A percentile compares a stretch with the other conserved stretches of the same genome.
Conservation (phyloP, 2,888 invertebrate genomes). For the Sthenelais limicola region DNA sequence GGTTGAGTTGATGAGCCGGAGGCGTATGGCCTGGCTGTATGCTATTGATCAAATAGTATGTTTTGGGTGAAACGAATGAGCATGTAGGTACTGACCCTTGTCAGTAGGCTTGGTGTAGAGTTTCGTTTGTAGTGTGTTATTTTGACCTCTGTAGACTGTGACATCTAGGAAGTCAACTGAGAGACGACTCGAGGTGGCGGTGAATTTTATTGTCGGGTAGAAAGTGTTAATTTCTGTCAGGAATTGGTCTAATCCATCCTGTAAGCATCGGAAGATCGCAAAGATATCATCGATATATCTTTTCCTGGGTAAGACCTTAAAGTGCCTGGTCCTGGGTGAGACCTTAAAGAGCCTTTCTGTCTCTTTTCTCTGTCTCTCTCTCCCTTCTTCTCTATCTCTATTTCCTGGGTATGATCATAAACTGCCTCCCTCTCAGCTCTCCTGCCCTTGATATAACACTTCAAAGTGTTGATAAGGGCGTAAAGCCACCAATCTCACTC, state of each 20-base stretch:
- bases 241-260: not conserved
- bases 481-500: too few species aligned
- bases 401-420: too few species aligned
- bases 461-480: too few species aligned
- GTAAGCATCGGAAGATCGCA: not conserved
- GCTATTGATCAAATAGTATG: not conserved
- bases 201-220: conserved; percentile 5
- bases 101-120: conserved; percentile 6
- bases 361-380: too few species aligned
- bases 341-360: too few species aligned
- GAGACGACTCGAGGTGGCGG: not conserved
- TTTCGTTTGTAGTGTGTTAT: conserved; percentile 1
- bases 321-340: too few species aligned
- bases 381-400: too few species aligned
- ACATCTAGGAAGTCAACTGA: not conserved
- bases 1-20: too few species aligned
- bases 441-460: too few species aligned
- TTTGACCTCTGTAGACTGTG: not conserved
- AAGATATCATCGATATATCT: conserved; percentile 15
- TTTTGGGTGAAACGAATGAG: not conserved
- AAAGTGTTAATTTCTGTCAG: not conserved
- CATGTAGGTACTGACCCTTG: not conserved
- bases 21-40: conserved; percentile 8
- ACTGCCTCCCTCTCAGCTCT: too few species aligned
- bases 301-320: too few species aligned